Evolutionary conservation across 2,113 vertebrate genomes (phyloP).

Genomic region (Pelecanus crispus): DNA sequence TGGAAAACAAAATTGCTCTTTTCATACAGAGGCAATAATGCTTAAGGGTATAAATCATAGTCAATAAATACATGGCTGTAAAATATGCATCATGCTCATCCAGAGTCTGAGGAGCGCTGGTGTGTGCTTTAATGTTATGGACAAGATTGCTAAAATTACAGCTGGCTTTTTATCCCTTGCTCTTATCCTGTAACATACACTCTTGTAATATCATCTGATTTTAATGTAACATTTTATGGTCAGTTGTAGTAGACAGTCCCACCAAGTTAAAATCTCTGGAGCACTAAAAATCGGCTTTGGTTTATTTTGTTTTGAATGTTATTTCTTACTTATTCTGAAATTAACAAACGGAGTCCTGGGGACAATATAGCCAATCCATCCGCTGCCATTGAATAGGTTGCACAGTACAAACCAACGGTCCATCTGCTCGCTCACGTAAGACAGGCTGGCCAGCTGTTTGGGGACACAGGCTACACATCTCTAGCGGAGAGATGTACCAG

Average conservation of each 20-base stretch:
- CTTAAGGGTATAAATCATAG: slow-evolving; percentile 1
- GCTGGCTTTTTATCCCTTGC: slow-evolving; percentile 10
- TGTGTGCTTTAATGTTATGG: background rate
- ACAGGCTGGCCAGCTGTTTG: background rate
- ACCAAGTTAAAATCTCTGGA: background rate
- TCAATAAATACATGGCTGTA: background rate
- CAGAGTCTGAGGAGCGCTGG: background rate
- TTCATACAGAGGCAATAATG: background rate
- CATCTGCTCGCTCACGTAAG: background rate
- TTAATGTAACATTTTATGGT: background rate
- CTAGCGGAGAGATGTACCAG: background rate
- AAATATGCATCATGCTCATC: background rate
- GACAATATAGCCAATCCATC: background rate
- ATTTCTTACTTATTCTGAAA: background rate
- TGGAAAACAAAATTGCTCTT: background rate
- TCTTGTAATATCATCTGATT: background rate
- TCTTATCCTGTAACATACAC: background rate
- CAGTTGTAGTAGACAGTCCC: background rate
- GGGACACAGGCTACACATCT: background rate
- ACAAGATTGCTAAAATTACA: background rate
- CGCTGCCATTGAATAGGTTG: rapidly evolving
- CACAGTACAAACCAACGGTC: background rate
- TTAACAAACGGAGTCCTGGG: background rate
- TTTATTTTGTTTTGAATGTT: background rate
- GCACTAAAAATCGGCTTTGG: background rate